Percentiles rank a stretch among this genome's conserved stretches.
Conservation (phyloP, 2,797 vertebrate genomes). For the Accipiter minullus region DNA sequence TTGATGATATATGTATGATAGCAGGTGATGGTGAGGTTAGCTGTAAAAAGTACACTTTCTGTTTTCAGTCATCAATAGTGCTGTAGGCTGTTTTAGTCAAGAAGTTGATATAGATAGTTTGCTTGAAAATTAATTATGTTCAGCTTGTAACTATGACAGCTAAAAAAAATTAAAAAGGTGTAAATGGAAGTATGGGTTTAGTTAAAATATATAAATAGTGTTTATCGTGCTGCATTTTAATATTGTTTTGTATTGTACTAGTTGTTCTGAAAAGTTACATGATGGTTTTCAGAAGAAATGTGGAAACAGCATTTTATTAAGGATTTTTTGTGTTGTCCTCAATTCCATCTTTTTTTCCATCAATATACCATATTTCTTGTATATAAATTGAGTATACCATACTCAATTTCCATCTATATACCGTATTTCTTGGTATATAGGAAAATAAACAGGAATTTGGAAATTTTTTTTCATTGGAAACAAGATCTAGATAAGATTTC, state of each 20-base stretch:
- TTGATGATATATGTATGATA: not conserved
- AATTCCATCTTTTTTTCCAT: not conserved
- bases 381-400: too few species aligned
- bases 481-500: not conserved
- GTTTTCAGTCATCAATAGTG: not conserved
- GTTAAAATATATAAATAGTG: not conserved
- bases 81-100: not conserved
- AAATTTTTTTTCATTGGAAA: not conserved
- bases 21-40: not conserved
- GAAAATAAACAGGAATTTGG: not conserved
- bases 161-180: not conserved
- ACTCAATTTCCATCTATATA: too few species aligned
- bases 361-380: too few species aligned
- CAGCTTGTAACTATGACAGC: not conserved
- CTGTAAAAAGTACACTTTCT: not conserved
- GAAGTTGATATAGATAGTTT: not conserved
- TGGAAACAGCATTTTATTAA: not conserved
- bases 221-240: not conserved
- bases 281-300: not conserved
- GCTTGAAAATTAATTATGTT: not conserved
- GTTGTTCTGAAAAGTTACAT: not conserved
- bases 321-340: not conserved
- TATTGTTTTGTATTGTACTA: not conserved
- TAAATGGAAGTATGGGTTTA: not conserved
- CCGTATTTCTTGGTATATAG: not conserved